These are phyloP conservation scores for Colletes latitarsis DNA, from an alignment of 1,140 invertebrate genomes.

Conservation along the genomic window DNA sequence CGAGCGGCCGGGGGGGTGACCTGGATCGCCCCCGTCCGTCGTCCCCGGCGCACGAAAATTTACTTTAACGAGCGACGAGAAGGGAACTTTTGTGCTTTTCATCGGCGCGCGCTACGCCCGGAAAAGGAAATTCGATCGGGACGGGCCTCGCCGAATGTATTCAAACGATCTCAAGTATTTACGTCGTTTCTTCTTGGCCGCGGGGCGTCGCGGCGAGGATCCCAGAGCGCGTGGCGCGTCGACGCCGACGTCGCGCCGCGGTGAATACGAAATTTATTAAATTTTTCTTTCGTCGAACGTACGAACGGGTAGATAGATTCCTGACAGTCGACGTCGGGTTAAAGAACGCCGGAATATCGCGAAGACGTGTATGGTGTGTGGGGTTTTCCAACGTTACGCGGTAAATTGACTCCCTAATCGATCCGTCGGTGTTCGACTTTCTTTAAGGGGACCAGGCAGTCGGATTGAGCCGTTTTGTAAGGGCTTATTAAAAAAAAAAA, in stretches of 20 bases:
- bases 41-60: slow-evolving; percentile 39
- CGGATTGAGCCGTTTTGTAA: no score
- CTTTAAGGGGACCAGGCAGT: no score
- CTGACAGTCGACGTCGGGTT: neutral
- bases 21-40: neutral
- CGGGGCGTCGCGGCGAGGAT: neutral
- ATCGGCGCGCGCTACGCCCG: neutral
- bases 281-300: slow-evolving; percentile 8
- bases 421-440: neutral
- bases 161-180: slow-evolving; percentile 44
- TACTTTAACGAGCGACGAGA: slow-evolving; percentile 51
- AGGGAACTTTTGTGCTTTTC: slow-evolving; percentile 41
- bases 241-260: neutral
- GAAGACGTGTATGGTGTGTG: no score
- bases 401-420: slow-evolving; percentile 41
- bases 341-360: neutral
- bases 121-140: slow-evolving; percentile 44
- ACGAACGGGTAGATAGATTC: neutral
- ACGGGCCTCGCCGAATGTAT: neutral
- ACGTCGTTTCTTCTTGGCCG: neutral
- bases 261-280: slow-evolving; percentile 47
- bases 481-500: no score
- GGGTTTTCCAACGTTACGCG: slow-evolving; percentile 23
- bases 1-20: slow-evolving; percentile 27
- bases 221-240: neutral